Base-by-base conservation (phyloP, 1,140 invertebrate species). In the Zaprionus vittiger region DNA sequence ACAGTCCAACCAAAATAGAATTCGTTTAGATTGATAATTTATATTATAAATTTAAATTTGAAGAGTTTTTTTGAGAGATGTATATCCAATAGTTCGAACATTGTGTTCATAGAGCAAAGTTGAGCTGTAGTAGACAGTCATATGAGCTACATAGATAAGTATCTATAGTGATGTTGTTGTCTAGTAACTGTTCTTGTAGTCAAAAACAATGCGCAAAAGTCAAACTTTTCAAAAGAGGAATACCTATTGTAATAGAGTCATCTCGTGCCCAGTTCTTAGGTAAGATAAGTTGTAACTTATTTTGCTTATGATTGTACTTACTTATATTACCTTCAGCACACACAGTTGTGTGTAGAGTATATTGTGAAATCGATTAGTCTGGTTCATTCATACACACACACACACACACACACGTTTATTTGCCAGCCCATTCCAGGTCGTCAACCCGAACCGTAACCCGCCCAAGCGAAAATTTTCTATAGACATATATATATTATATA, bases 381-480 rank as follows among this genome's bases (percentile, higher is more conserved):
- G 47, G 55, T 60, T 67, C 31, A 22, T 62, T 69, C 37, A 57
- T 47, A 61, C 68, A 38, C 28, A 28, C 37, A 57, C 57, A 61
- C 68, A 38, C 28, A 26, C 56, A 61, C 67, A 38, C 28, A 31
- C 31, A 11, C 31, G 31, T 34, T 34, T 34, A 52, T 41, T 71
- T 52, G 75, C 80, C 55, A 67, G 52, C 66, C 72, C 72, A 74
- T 74, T 74, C 72, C 72, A 74, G 56, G 49, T 63, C 44, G 44
- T 63, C 28, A 31, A 49, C 22, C 34, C 71, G 54, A 69, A 65
- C 41, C 17, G 56, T 52, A 69, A 66, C 59, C 79, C 74, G 69
- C 81, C 75, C 68, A 74, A 83, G 80, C 74, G 68, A 79, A 83
- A 24, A 60, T 70, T 67, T 74, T 56, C 37, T 37, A 34, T 38